Evolutionary conservation across 1,140 invertebrate genomes (phyloP), one percentile per base, ranked within the genome.

Genomic region (Wiebesia pumilae): DNA sequence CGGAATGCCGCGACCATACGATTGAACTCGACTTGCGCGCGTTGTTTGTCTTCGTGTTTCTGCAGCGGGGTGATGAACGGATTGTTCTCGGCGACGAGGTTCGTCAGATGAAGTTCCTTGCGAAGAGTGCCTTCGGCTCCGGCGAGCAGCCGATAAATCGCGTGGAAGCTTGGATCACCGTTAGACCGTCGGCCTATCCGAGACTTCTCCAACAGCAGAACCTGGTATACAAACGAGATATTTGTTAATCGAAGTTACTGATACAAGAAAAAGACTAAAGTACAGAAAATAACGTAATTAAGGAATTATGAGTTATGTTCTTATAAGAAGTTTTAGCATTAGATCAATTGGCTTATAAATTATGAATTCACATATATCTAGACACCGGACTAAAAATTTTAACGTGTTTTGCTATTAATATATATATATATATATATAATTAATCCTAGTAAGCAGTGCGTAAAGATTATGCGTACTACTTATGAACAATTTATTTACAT

Each of bases 91-190:
- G 95, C 94, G 10, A 96, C 95, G 27, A 97, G 94, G 88, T 96
- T 96, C 71, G 98, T 97, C 79, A 98, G 93, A 82, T 97, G 95
- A 12, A 99, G 92, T 89, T 98, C 97, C 90, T 97, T 97, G n/a
- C 97, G 95, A 21, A 96, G 93, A 77, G 94, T 94, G 69, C 93
- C 93, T 87, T 98, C 97, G 12, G 97, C 96, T 10, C 98, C 98
- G 69, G 97, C 96, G 88, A 98, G 94, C 38, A 99, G 93, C 78
- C 97, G 95, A 82, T 98, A 97, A 91, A 98, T 95, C 16, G 98
- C 95, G 93, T 98, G 96, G 90, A 98, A 98, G 35, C 95, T 96
- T 43, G 95, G 95, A 90, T 98, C 97, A 21, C 96, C 96, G 69
- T 94, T 94, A 38, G 96, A 94, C 43, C 96, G 94, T 73, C 95